These are phyloP conservation scores for Glaucidium brasilianum DNA, from an alignment of 2,113 vertebrate genomes.

Conservation along the genomic window DNA sequence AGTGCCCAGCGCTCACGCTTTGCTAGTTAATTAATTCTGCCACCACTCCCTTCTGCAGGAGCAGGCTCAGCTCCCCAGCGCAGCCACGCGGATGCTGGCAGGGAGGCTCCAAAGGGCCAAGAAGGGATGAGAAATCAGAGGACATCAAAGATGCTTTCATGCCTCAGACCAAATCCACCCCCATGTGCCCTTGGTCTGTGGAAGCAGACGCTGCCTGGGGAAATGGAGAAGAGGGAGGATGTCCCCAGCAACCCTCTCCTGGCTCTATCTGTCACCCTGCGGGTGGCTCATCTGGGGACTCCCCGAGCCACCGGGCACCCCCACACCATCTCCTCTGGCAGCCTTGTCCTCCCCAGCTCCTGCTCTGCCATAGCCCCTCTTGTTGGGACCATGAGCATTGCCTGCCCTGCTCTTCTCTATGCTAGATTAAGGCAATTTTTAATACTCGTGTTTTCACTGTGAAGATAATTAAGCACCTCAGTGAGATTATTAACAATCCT, in stretches of 20 bases:
- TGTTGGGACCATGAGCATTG: rapidly evolving
- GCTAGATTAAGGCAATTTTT: neutral
- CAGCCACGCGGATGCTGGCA: rapidly evolving
- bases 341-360: neutral
- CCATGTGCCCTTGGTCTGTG: rapidly evolving
- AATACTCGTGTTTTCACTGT: neutral
- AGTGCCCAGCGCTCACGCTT: neutral
- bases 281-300: neutral
- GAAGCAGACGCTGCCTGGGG: neutral
- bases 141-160: no score
- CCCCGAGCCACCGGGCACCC: rapidly evolving
- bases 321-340: neutral
- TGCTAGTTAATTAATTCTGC: neutral
- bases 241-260: neutral
- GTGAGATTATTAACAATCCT: neutral
- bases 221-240: neutral
- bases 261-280: neutral
- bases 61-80: neutral
- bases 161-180: neutral
- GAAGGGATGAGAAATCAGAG: neutral
- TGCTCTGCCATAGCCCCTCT: neutral
- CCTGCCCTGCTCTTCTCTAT: neutral
- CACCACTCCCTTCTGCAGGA: neutral
- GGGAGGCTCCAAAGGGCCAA: neutral
- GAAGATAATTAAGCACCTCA: neutral